phyloP scores from a whole-genome alignment of 1,140 invertebrate genomes.

The Drosophila bocki region DNA sequence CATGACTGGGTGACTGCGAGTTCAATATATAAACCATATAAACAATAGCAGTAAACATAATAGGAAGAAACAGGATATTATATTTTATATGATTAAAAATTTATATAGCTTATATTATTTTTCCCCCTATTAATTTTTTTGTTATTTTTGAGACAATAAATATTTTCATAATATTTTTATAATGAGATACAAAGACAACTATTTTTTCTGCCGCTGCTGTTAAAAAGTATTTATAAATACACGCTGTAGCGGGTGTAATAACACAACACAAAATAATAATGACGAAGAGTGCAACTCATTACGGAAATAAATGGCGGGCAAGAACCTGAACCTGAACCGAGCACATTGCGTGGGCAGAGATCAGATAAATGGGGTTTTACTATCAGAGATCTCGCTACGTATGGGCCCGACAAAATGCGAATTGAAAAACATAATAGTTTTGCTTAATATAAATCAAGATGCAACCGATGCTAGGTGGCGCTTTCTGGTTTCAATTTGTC shows the following conservation, averaged over 20 bases:
- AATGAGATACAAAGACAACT: not conserved
- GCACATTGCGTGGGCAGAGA: conserved; percentile 21
- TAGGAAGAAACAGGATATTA: not conserved
- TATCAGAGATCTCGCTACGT: conserved; percentile 11
- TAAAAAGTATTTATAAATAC: conserved; percentile 18
- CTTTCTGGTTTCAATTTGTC: conserved; percentile 66
- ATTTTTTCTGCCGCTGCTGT: conserved; percentile 19
- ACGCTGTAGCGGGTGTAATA: conserved; percentile 41
- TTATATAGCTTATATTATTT: too few species aligned
- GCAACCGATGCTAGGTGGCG: conserved; percentile 50
- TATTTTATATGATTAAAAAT: too few species aligned
- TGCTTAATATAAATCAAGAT: conserved; percentile 39
- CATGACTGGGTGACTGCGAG: conserved; percentile 39
- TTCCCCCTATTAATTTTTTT: not conserved
- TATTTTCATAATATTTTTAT: too few species aligned
- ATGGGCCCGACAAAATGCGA: conserved; percentile 21
- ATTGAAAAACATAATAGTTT: conserved; percentile 33
- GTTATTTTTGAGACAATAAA: not conserved
- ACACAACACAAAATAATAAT: conserved; percentile 1
- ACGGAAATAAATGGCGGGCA: conserved; percentile 47
- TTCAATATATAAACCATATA: conserved; percentile 9
- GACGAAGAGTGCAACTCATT: conserved; percentile 49
- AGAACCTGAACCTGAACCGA: conserved; percentile 23
- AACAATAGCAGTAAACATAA: conserved; percentile 22
- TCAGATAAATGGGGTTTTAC: conserved; percentile 12